Base-by-base conservation (phyloP, 2,113 vertebrate genomes). In the Corapipo altera region DNA sequence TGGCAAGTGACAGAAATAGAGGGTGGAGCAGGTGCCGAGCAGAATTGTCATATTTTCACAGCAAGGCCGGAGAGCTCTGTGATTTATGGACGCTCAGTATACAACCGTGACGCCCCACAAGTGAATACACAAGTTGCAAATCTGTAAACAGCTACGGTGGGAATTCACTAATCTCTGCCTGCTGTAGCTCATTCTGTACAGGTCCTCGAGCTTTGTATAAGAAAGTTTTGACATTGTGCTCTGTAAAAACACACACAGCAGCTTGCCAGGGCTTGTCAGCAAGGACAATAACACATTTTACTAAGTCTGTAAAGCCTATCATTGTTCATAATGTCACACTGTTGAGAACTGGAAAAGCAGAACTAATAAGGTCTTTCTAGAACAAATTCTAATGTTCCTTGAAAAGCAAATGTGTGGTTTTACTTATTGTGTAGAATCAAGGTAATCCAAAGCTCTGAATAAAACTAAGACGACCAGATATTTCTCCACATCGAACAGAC, bases 271-370 rank as follows among this genome's bases (percentile, higher is more conserved):
- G 22, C 57, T 89, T 70, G 28, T 59, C 46, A 90, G 39, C 73
- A 89, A 96, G 35, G 93, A 97, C 69, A 93, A 86, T 82, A 84
- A 76, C 37, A 67, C 43, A 59, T 96, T 96, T 97, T 71, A 71
- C 73, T 64, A 88, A 94, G 74, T 92, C 80, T 41, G 26, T 73
- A 71, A 96, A 97, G 88, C 57, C 58, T 96, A 61, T 91, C 52
- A 80, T 89, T 94, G 84, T 95, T 95, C 77, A 67, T 80, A 96
- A 91, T 81, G 51, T 75, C 89, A 92, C 43, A 85, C 37, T 70
- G 35, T 79, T 88, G 80, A 95, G 80, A 97, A 85, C 11, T 76
- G 92, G 77, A 96, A 96, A 97, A 95, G 80, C 72, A 96, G 93
- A 97, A 96, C 83, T 84, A 97, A 97, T 86, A 81, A 90, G 80